Evolutionary conservation across 2,888 invertebrate genomes (phyloP).

Genomic region (Tridacna gigas): DNA sequence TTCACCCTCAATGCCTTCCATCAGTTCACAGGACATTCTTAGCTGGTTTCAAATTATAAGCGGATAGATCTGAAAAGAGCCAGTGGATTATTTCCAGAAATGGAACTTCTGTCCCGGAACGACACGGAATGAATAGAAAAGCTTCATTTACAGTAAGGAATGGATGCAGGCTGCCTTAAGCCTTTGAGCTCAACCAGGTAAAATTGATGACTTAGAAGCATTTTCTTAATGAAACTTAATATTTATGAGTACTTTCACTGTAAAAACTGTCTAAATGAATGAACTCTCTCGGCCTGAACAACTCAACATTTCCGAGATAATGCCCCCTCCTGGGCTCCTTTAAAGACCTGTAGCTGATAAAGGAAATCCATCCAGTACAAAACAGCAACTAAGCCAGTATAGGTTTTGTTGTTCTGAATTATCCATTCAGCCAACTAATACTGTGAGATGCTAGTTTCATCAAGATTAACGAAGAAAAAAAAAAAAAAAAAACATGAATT

Average conservation of each 20-base stretch:
- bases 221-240: not conserved
- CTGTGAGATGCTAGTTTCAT: no score
- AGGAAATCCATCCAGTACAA: not conserved
- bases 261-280: not conserved
- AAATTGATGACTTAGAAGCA: not conserved
- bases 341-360: not conserved
- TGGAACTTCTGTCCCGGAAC: no score
- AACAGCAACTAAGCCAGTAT: not conserved
- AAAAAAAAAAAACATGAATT: no score
- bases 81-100: no score
- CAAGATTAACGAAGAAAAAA: no score
- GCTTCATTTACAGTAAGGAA: not conserved
- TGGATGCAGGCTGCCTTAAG: not conserved
- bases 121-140: no score
- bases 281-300: constrained; percentile 1
- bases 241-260: not conserved
- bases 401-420: not conserved
- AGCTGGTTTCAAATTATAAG: no score
- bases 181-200: constrained; percentile 1
- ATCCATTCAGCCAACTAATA: not conserved
- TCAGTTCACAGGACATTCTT: not conserved
- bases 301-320: not conserved
- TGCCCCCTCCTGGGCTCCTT: not conserved
- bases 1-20: not conserved
- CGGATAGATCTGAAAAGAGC: no score